Conservation (phyloP, 2,888 invertebrate species). For the Dioctria rufipes region DNA sequence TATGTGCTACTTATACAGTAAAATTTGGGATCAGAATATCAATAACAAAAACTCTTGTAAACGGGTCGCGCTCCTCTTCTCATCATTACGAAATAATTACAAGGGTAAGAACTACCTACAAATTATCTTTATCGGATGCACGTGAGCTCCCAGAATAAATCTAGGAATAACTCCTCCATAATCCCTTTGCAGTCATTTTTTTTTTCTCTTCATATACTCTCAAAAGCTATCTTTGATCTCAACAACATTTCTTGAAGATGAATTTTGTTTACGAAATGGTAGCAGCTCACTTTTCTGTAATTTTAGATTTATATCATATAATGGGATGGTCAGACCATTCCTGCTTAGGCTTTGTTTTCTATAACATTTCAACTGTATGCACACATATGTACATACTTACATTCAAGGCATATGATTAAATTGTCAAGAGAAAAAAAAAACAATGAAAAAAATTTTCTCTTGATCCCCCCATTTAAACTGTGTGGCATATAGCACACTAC, state of each 20-base stretch:
- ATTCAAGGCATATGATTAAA: slow-evolving; percentile 20
- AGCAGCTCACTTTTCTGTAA: slow-evolving; percentile 39
- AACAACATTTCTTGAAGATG: background rate
- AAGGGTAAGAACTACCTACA: slow-evolving; percentile 54
- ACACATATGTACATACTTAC: background rate
- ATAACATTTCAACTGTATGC: background rate
- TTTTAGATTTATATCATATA: slow-evolving; percentile 21
- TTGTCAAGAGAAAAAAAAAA: slow-evolving; percentile 13
- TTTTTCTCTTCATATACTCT: background rate
- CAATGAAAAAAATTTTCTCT: background rate
- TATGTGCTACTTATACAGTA: background rate
- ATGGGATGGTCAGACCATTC: background rate
- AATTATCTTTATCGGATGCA: slow-evolving; percentile 54
- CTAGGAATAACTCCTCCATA: background rate
- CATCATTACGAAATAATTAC: slow-evolving; percentile 56
- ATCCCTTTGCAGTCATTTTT: background rate
- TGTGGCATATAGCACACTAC: background rate
- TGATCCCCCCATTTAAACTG: background rate
- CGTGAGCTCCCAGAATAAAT: slow-evolving; percentile 17
- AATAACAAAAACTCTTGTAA: slow-evolving; percentile 34
- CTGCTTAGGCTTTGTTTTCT: background rate
- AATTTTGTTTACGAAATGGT: slow-evolving; percentile 4
- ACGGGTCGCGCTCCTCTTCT: slow-evolving; percentile 1
- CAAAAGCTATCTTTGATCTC: slow-evolving; percentile 38
- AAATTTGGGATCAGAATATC: slow-evolving; percentile 1